A percentile compares a stretch with the other conserved stretches of the same genome.
Evolutionary conservation across 2,113 vertebrate genomes (phyloP).

Genomic region (Pteropus alecto): DNA sequence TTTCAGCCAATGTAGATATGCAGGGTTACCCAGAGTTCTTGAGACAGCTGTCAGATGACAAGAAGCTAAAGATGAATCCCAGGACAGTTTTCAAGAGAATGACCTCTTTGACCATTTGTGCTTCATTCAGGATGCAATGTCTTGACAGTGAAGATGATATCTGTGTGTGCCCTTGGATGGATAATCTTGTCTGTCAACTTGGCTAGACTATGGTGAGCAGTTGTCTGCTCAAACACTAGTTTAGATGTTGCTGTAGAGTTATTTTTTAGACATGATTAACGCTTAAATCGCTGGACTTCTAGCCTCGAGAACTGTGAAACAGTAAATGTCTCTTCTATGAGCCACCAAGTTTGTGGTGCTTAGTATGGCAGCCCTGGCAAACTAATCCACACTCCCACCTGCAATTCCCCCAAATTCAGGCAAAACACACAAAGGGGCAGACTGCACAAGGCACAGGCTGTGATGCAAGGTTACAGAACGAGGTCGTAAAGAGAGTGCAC

Average conservation of each 20-base stretch:
- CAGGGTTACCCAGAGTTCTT: not conserved
- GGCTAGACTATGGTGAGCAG: not conserved
- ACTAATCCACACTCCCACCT: not conserved
- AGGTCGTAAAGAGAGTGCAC: not conserved
- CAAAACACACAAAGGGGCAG: no score
- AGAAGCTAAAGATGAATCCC: not conserved
- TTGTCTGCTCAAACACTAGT: not conserved
- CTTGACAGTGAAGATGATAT: not conserved
- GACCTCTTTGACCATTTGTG: not conserved
- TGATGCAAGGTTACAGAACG: not conserved
- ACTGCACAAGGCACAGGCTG: not conserved
- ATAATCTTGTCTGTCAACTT: not conserved
- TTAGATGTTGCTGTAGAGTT: not conserved
- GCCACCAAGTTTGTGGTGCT: not conserved
- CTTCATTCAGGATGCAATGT: not conserved
- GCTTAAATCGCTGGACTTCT: not conserved
- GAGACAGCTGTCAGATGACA: not conserved
- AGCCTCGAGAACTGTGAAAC: not conserved
- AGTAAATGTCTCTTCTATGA: not conserved
- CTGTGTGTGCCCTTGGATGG: no score
- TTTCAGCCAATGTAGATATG: not conserved
- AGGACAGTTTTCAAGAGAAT: not conserved
- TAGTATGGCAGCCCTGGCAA: not conserved
- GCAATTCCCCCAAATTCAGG: accelerated
- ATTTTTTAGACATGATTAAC: not conserved